These are phyloP conservation scores for Masticophis lateralis DNA, from an alignment of 2,797 vertebrate species.

Conservation along the genomic window DNA sequence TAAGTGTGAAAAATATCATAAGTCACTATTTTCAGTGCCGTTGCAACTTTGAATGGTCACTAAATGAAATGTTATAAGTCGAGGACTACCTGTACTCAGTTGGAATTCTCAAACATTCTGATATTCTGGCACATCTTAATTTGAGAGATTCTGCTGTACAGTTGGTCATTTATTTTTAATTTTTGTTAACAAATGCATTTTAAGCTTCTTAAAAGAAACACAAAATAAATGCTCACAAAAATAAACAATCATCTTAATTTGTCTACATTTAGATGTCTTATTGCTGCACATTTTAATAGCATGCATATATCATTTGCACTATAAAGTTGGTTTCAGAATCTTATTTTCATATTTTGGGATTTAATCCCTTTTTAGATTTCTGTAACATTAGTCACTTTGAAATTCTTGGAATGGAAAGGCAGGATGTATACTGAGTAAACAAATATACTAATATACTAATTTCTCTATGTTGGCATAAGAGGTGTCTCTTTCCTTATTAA, in stretches of 20 bases:
- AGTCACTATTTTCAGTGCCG: no score
- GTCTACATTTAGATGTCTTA: background rate
- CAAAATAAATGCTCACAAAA: background rate
- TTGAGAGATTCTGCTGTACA: background rate
- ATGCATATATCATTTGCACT: background rate
- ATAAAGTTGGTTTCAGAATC: background rate
- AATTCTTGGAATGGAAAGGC: background rate
- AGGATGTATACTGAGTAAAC: background rate
- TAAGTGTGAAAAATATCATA: background rate
- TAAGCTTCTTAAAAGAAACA: background rate
- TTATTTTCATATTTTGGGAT: background rate
- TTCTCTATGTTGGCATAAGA: background rate
- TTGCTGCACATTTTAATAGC: background rate
- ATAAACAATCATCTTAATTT: background rate
- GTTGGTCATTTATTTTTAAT: background rate
- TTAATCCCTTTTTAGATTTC: background rate
- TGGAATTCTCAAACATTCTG: background rate
- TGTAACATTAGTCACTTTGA: background rate
- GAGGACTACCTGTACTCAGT: no score
- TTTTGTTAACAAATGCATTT: background rate
- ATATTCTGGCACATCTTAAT: background rate
- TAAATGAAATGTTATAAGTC: no score
- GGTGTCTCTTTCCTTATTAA: background rate
- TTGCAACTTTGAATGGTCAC: background rate
- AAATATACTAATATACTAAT: background rate